A percentile compares a stretch with the other conserved stretches of the same genome.
Evolutionary conservation across 2,888 invertebrate genomes (phyloP).

Genomic region (Lithophane ornitopus): DNA sequence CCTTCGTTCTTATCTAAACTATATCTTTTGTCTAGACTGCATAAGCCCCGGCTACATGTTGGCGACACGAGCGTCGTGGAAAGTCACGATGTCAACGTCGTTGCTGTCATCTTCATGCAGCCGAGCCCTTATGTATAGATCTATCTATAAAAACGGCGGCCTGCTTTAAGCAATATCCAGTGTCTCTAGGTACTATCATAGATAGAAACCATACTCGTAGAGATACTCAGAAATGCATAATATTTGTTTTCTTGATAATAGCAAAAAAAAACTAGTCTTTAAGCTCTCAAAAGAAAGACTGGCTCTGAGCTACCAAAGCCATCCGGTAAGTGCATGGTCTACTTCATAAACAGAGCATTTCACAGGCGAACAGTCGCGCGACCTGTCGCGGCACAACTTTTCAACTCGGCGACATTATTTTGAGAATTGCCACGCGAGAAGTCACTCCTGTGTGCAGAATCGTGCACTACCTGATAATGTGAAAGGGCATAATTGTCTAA

Average conservation of each 20-base stretch:
- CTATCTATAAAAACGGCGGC: too few relatives aligned
- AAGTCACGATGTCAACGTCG: not conserved
- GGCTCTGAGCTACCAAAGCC: not conserved
- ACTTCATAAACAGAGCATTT: not conserved
- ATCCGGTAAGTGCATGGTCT: not conserved
- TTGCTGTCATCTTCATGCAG: not conserved
- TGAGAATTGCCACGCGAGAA: not conserved
- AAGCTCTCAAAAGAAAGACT: not conserved
- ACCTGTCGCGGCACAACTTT: not conserved
- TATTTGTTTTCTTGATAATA: not conserved
- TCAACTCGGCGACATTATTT: not conserved
- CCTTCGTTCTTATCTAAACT: not conserved
- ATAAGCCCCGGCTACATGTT: not conserved
- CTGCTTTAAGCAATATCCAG: too few relatives aligned
- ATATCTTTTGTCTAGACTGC: not conserved
- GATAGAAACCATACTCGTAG: not conserved
- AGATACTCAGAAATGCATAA: not conserved
- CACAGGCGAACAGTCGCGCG: not conserved
- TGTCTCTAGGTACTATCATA: not conserved
- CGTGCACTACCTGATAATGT: not conserved
- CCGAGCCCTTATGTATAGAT: not conserved
- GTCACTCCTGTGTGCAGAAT: not conserved
- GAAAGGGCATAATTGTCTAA: not conserved
- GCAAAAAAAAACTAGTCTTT: not conserved
- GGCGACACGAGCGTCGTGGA: not conserved